Percentiles rank a stretch among this genome's conserved stretches.
phyloP scores from a whole-genome alignment of 2,113 vertebrate genomes.

The Uria lomvia region DNA sequence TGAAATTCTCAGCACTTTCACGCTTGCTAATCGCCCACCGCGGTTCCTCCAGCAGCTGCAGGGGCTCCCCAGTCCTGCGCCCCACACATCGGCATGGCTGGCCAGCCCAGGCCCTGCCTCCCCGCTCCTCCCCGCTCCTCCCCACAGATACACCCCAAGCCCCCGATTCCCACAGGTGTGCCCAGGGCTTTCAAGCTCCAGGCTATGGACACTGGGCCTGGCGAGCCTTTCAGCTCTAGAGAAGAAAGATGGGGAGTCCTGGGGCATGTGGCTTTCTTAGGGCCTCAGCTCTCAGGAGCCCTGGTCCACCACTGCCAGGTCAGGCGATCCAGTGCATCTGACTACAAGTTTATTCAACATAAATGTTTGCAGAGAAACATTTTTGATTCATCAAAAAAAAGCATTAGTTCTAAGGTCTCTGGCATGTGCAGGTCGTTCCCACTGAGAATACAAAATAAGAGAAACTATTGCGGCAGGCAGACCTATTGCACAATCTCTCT shows the following conservation, averaged over 20 bases:
- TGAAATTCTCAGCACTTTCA: neutral
- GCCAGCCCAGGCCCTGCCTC: neutral
- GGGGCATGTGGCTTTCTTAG: neutral
- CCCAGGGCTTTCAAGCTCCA: neutral
- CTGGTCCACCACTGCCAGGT: neutral
- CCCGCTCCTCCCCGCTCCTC: neutral
- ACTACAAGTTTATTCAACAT: neutral
- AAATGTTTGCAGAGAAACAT: neutral
- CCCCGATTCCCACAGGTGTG: neutral
- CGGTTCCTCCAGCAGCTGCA: neutral
- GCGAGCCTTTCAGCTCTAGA: fast-evolving
- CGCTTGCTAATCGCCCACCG: neutral
- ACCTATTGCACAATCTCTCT: neutral
- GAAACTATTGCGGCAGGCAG: fast-evolving
- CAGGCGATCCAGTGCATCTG: neutral
- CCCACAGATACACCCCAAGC: neutral
- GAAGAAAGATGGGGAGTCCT: neutral
- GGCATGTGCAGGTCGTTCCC: neutral
- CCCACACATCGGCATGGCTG: fast-evolving
- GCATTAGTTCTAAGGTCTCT: neutral
- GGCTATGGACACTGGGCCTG: neutral
- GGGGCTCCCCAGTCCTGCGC: fast-evolving
- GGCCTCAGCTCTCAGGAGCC: neutral
- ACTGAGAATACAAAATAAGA: neutral
- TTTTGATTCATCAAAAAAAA: neutral